These are phyloP conservation scores for Byasa hedistus DNA, from an alignment of 2,888 invertebrate species.

Conservation along the genomic window DNA sequence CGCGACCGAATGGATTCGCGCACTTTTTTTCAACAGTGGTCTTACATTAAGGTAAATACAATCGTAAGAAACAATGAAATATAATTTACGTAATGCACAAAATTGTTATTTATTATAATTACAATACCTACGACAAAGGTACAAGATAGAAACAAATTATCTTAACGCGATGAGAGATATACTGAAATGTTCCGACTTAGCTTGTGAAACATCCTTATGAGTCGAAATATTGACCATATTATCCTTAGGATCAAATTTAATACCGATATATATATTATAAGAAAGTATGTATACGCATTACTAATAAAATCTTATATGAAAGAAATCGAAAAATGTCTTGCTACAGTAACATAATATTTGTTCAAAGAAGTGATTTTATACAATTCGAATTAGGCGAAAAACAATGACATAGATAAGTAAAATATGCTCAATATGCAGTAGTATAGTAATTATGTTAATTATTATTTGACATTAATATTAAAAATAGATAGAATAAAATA, in stretches of 20 bases:
- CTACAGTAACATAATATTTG: constrained; percentile 75
- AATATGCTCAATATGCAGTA: constrained; percentile 76
- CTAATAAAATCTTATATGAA: constrained; percentile 78
- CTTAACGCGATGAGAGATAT: constrained; percentile 78
- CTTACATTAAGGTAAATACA: constrained; percentile 77
- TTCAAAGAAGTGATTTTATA: constrained; percentile 77
- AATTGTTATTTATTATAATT: constrained; percentile 78
- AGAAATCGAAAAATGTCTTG: constrained; percentile 70
- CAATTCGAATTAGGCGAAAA: constrained; percentile 79
- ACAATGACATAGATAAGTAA: constrained; percentile 79
- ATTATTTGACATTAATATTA: constrained; percentile 80
- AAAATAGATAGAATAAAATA: constrained; percentile 79
- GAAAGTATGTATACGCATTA: constrained; percentile 77
- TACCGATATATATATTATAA: constrained; percentile 77
- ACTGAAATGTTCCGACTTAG: constrained; percentile 74
- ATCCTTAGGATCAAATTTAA: constrained; percentile 80
- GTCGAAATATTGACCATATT: constrained; percentile 74
- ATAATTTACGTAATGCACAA: constrained; percentile 79
- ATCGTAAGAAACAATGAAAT: constrained; percentile 79
- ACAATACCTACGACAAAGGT: constrained; percentile 79
- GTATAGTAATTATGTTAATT: constrained; percentile 78
- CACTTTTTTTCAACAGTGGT: constrained; percentile 67
- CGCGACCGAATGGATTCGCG: constrained; percentile 60
- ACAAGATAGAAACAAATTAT: constrained; percentile 78
- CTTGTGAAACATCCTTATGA: constrained; percentile 72